A percentile compares a stretch with the other conserved stretches of the same genome.
These are phyloP conservation scores for Drosophila trapezifrons DNA, from an alignment of 1,140 invertebrate species.

Conservation along the genomic window DNA sequence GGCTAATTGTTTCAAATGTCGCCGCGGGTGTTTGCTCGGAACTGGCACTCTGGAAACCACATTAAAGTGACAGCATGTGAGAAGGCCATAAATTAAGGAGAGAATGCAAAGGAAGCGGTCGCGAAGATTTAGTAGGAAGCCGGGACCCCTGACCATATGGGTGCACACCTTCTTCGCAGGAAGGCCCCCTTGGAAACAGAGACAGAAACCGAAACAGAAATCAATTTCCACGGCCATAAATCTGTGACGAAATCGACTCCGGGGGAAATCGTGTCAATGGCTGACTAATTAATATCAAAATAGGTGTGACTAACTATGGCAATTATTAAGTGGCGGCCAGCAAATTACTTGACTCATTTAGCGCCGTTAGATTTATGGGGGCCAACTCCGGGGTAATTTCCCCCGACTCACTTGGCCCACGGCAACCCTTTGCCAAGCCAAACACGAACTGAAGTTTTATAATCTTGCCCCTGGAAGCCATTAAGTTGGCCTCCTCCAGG, in stretches of 20 bases:
- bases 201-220: slow-evolving; percentile 33
- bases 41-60: slow-evolving; percentile 75
- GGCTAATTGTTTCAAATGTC: slow-evolving; percentile 79
- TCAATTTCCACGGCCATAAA: slow-evolving; percentile 73
- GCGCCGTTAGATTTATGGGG: slow-evolving; percentile 45
- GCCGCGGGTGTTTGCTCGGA: slow-evolving; percentile 55
- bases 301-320: slow-evolving; percentile 69
- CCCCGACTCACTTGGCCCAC: slow-evolving; percentile 8
- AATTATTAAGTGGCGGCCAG: slow-evolving; percentile 47
- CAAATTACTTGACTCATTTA: slow-evolving; percentile 38
- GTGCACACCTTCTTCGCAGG: slow-evolving; percentile 60
- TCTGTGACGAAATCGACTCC: slow-evolving; percentile 39
- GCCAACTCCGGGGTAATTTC: slow-evolving; percentile 5
- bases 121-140: slow-evolving; percentile 67
- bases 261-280: slow-evolving; percentile 45
- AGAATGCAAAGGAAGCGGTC: slow-evolving; percentile 52
- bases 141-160: slow-evolving; percentile 67
- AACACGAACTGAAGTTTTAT: slow-evolving; percentile 20
- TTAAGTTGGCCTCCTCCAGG: slow-evolving; percentile 54
- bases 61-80: slow-evolving; percentile 83
- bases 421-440: slow-evolving; percentile 18
- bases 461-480: slow-evolving; percentile 38
- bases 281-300: slow-evolving; percentile 74
- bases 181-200: slow-evolving; percentile 9
- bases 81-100: slow-evolving; percentile 77